Percentiles rank a stretch among this genome's conserved stretches.
Conservation (phyloP, 1,140 invertebrate genomes). For the Drosophila persimilis region DNA sequence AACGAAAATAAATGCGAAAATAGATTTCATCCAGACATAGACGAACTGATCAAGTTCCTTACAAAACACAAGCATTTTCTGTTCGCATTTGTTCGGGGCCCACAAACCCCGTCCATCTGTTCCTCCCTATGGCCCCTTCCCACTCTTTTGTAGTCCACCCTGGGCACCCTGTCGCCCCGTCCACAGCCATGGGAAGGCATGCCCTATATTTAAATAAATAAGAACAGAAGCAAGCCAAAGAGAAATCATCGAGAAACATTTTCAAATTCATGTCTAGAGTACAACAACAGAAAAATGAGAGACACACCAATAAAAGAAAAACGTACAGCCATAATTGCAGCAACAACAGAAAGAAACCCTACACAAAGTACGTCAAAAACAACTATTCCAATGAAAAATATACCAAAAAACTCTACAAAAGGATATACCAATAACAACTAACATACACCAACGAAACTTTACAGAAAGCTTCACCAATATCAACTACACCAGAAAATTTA, state of each 20-base stretch:
- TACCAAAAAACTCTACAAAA: too few relatives aligned
- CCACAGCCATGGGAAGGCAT: conserved; percentile 13
- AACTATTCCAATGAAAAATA: too few relatives aligned
- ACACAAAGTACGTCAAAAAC: conserved; percentile 1
- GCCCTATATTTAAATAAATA: conserved; percentile 60
- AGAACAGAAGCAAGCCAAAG: conserved; percentile 43
- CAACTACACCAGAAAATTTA: too few relatives aligned
- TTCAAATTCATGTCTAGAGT: conserved; percentile 29
- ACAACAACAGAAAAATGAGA: conserved; percentile 2
- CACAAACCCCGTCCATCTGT: conserved; percentile 20
- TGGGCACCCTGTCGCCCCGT: conserved; percentile 8
- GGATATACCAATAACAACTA: too few relatives aligned
- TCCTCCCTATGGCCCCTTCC: neutral
- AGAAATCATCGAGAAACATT: conserved; percentile 47
- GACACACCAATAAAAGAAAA: neutral
- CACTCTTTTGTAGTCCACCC: too few relatives aligned
- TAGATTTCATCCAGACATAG: conserved; percentile 44
- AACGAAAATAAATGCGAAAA: conserved; percentile 37
- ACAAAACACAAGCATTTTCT: conserved; percentile 10
- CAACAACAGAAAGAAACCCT: conserved; percentile 6
- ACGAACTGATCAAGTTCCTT: conserved; percentile 44
- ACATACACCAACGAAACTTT: too few relatives aligned
- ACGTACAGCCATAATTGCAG: neutral
- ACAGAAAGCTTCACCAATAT: too few relatives aligned
- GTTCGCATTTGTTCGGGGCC: neutral